phyloP scores from a whole-genome alignment of 2,797 vertebrate species.

The Eleutherodactylus coqui region DNA sequence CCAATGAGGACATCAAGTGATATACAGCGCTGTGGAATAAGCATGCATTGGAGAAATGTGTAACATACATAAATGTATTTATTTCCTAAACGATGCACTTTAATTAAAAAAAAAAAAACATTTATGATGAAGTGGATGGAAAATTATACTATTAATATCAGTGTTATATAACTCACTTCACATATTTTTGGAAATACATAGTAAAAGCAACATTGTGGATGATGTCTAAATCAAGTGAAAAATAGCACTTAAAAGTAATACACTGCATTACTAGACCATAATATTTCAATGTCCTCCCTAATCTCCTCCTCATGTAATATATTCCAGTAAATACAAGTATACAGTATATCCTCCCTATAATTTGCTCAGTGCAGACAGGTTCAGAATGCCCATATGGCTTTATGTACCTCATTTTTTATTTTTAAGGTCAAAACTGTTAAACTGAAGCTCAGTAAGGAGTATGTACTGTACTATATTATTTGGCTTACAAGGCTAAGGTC shows the following conservation, averaged over 20 bases:
- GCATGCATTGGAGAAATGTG: too few relatives aligned
- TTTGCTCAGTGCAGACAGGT: background rate
- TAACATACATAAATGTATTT: too few relatives aligned
- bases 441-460: background rate
- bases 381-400: background rate
- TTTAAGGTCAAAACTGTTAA: constrained; percentile 2
- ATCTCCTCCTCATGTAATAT: background rate
- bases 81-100: too few relatives aligned
- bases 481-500: constrained; percentile 30
- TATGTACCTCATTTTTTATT: background rate
- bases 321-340: background rate
- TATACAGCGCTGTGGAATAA: too few relatives aligned
- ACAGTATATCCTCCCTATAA: too few relatives aligned
- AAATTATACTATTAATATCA: background rate
- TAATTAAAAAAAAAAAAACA: background rate
- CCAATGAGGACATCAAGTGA: too few relatives aligned
- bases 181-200: background rate
- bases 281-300: background rate
- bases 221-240: background rate
- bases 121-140: background rate
- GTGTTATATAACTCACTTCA: background rate
- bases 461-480: constrained; percentile 1
- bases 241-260: background rate
- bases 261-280: background rate
- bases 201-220: background rate